Evolutionary conservation across 2,888 invertebrate genomes (phyloP), one percentile per base, ranked within the genome.

Genomic region (Epinotia bilunana): DNA sequence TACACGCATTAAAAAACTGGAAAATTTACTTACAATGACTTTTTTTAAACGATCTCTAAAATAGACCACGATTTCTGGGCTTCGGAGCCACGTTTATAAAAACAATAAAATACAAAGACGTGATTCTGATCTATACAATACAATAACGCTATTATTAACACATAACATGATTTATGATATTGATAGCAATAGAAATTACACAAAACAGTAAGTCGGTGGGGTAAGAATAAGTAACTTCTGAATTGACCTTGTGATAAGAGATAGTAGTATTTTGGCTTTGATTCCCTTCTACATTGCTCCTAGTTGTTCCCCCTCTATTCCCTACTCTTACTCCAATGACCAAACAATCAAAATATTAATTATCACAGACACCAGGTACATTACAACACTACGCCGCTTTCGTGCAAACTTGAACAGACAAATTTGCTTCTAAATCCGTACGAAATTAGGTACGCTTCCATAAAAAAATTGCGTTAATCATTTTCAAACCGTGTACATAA

Each of bases 11-110:
- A 86, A 86, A 88, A 88, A 88, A 90, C 90, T 90, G 86, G 89
- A 83, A 84, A 91, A 87, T 91, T 92, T 91, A 83, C 82, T 92
- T 91, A 83, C 82, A 83, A 85, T 81, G 89, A 88, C 87, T 84
- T 87, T 84, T 83, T 85, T 84, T 88, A 90, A 88, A 88, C 78
- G 79, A 80, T 83, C 83, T 86, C 84, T 88, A 91, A 88, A 88
- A 73, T 55, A 57, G 71, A 61, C 67, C 55, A n/a, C 18, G 64
- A 55, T 70, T 65, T 33, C 33, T 46, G 46, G 46, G 58, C 43
- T 73, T 49, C 16, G 58, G 58, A 65, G 72, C 61, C 71, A 77
- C 77, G 79, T 76, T 74, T 80, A 79, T 79, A 82, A 81, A 87
- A 87, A 85, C 86, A 80, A 87, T 86, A 88, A 81, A 84, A 89